A percentile compares a stretch with the other conserved stretches of the same genome.
These are phyloP conservation scores for Endotricha flammealis DNA, from an alignment of 2,888 invertebrate species.

Conservation along the genomic window DNA sequence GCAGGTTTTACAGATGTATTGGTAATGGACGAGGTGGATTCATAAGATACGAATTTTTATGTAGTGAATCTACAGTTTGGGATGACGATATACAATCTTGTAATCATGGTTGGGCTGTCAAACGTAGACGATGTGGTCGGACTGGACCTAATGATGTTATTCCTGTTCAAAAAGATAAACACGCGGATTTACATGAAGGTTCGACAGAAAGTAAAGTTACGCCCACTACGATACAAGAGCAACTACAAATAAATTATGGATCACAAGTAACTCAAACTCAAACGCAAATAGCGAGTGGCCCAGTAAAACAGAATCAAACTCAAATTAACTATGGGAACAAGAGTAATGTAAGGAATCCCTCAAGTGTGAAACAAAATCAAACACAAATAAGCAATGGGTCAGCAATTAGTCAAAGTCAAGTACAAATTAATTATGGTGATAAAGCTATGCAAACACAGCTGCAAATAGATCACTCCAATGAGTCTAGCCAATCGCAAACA, in stretches of 20 bases:
- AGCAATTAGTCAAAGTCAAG: constrained; percentile 43
- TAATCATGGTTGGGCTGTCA: constrained; percentile 83
- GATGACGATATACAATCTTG: constrained; percentile 84
- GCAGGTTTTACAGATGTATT: constrained; percentile 89
- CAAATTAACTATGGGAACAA: constrained; percentile 33
- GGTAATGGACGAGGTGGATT: constrained; percentile 79
- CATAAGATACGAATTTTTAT: constrained; percentile 84
- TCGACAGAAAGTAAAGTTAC: not conserved
- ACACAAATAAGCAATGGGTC: constrained; percentile 39
- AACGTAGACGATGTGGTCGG: constrained; percentile 53
- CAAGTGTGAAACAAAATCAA: constrained; percentile 37
- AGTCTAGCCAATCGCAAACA: constrained; percentile 42
- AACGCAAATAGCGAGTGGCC: constrained; percentile 39
- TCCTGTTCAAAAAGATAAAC: constrained; percentile 1
- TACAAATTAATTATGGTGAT: constrained; percentile 39
- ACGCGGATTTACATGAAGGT: not conserved
- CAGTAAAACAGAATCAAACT: constrained; percentile 43
- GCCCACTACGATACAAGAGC: constrained; percentile 30
- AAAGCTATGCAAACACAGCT: constrained; percentile 43
- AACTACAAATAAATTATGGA: constrained; percentile 39
- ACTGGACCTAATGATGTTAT: constrained; percentile 23
- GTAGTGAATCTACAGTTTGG: constrained; percentile 88
- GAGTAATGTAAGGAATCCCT: constrained; percentile 24
- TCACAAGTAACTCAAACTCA: constrained; percentile 24
- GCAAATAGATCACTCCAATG: constrained; percentile 44